Conservation (phyloP, 2,888 invertebrate genomes). For the Brenthis daphne region DNA sequence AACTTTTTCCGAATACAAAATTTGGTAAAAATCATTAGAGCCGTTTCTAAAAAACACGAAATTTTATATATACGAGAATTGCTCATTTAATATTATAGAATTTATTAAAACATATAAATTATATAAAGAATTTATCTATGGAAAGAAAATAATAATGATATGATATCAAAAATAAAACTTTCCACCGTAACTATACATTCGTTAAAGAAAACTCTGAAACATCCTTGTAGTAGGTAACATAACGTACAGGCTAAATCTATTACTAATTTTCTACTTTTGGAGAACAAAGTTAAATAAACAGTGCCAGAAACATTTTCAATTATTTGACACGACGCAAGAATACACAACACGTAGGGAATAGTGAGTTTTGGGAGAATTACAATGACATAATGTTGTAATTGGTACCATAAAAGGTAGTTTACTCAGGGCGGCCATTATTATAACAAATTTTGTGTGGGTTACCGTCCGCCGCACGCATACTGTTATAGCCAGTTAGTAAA, state of each 20-base stretch:
- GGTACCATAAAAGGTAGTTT: slow-evolving; percentile 64
- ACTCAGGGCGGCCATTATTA: slow-evolving; percentile 58
- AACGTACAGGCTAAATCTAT: slow-evolving; percentile 14
- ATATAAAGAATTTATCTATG: neutral
- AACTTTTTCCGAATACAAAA: too few species aligned
- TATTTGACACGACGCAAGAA: slow-evolving; percentile 44
- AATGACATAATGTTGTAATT: slow-evolving; percentile 63
- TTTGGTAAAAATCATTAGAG: too few species aligned
- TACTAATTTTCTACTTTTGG: slow-evolving; percentile 20
- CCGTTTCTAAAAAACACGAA: too few species aligned
- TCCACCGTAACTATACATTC: slow-evolving; percentile 4
- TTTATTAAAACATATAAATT: neutral
- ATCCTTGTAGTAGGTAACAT: slow-evolving; percentile 1
- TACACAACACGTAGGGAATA: slow-evolving; percentile 45
- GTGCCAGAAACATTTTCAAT: slow-evolving; percentile 34
- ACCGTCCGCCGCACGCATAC: slow-evolving; percentile 53
- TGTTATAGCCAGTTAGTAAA: slow-evolving; percentile 26
- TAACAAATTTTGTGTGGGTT: slow-evolving; percentile 57
- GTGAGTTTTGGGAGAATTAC: slow-evolving; percentile 58
- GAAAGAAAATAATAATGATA: neutral
- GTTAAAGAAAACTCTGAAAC: neutral
- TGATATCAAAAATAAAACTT: slow-evolving; percentile 2
- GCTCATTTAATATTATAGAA: neutral
- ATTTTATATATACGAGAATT: neutral
- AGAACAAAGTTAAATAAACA: slow-evolving; percentile 12